Evolutionary conservation across 2,888 invertebrate genomes (phyloP).

Genomic region (Phaedon cochleariae): DNA sequence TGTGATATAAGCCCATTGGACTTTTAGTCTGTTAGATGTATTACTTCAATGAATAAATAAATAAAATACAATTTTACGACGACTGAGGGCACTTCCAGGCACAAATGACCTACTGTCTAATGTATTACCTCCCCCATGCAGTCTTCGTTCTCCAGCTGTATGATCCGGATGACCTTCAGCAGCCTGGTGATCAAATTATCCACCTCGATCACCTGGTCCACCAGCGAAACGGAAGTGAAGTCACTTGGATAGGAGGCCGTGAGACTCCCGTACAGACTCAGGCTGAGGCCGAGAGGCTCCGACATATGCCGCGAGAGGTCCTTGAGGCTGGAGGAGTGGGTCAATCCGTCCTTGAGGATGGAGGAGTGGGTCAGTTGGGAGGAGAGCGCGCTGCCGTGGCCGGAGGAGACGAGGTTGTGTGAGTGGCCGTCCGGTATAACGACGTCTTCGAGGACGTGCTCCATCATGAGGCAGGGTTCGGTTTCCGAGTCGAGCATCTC

Average conservation of each 20-base stretch:
- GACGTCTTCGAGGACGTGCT: constrained; percentile 76
- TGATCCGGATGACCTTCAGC: constrained; percentile 72
- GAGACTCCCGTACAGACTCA: constrained; percentile 59
- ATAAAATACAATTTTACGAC: no score
- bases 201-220: constrained; percentile 78
- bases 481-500: constrained; percentile 85
- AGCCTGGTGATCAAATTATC: constrained; percentile 79
- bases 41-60: no score
- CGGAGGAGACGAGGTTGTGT: constrained; percentile 73
- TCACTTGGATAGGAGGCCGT: constrained; percentile 55
- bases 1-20: no score
- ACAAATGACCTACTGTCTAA: no score
- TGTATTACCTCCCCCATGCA: constrained; percentile 72
- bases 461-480: constrained; percentile 83
- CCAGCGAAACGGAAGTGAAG: constrained; percentile 65
- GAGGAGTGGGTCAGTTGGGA: constrained; percentile 55
- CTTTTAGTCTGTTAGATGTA: no score
- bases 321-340: constrained; percentile 73
- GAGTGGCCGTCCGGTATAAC: constrained; percentile 71
- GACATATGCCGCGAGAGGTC: constrained; percentile 75
- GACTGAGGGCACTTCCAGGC: no score
- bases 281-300: constrained; percentile 52
- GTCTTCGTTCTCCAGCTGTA: constrained; percentile 75
- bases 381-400: constrained; percentile 65
- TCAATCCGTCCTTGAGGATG: no score